Percentiles rank a stretch among this genome's conserved stretches.
phyloP scores from a whole-genome alignment of 2,888 invertebrate genomes.

The Pseudanteris insignis region DNA sequence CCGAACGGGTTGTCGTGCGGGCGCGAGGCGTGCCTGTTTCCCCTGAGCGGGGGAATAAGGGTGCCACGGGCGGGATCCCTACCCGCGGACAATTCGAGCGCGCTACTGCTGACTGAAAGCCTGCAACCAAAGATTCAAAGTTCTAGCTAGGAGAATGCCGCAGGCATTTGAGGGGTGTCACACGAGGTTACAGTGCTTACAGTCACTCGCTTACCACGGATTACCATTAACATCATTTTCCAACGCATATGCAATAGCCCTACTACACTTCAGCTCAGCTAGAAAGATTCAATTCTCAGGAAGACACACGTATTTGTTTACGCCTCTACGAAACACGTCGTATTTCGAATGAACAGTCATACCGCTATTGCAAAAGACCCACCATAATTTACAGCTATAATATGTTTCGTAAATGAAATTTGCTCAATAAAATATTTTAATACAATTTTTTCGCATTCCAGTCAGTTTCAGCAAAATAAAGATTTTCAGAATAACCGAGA shows the following conservation, averaged over 20 bases:
- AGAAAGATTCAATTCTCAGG: too few species aligned
- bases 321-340: too few species aligned
- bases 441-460: too few species aligned
- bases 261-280: constrained; percentile 15
- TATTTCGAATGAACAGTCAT: too few species aligned
- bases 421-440: too few species aligned
- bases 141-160: constrained; percentile 39
- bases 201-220: constrained; percentile 59
- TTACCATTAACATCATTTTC: constrained; percentile 61
- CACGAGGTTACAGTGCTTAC: constrained; percentile 56
- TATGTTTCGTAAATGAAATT: too few species aligned
- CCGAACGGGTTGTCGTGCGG: constrained; percentile 63
- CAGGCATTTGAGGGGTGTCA: constrained; percentile 48
- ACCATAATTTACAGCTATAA: too few species aligned
- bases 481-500: too few species aligned
- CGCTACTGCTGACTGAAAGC: constrained; percentile 30
- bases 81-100: constrained; percentile 9
- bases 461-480: too few species aligned
- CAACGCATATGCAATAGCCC: constrained; percentile 45
- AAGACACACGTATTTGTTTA: too few species aligned
- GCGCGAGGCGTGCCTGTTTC: too few species aligned
- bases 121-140: constrained; percentile 37
- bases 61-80: constrained; percentile 26
- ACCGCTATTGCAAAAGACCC: too few species aligned
- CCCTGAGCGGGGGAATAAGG: constrained; percentile 45